Evolutionary conservation across 2,797 vertebrate genomes (phyloP).

Genomic region (Pseudomugil gertrudae): DNA sequence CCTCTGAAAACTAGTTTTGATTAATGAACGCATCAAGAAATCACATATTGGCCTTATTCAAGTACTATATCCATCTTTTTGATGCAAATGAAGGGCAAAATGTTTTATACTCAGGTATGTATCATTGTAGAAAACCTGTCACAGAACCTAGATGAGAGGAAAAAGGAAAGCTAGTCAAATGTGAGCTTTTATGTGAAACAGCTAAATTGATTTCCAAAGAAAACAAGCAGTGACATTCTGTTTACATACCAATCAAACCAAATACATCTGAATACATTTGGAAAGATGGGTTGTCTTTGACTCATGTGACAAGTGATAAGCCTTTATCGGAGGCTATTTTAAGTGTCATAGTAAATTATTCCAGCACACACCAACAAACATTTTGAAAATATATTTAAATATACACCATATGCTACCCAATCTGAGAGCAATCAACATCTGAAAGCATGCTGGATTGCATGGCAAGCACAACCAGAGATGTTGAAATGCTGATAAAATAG

Average conservation of each 20-base stretch:
- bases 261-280: slow-evolving; percentile 64
- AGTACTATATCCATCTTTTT: slow-evolving; percentile 40
- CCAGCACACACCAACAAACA: slow-evolving; percentile 28
- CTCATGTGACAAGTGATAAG: slow-evolving; percentile 65
- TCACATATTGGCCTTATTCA: slow-evolving; percentile 21
- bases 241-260: slow-evolving; percentile 68
- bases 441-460: slow-evolving; percentile 35
- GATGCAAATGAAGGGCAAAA: slow-evolving; percentile 65
- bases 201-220: slow-evolving; percentile 63
- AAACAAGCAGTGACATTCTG: slow-evolving; percentile 53
- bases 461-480: slow-evolving; percentile 16
- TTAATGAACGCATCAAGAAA: slow-evolving; percentile 25
- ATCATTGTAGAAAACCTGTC: slow-evolving; percentile 68
- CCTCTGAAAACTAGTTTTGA: neutral
- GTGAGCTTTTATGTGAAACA: slow-evolving; percentile 49
- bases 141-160: slow-evolving; percentile 26
- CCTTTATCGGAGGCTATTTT: slow-evolving; percentile 59
- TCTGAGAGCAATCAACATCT: slow-evolving; percentile 53
- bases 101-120: slow-evolving; percentile 61
- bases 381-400: slow-evolving; percentile 61
- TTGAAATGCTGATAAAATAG: slow-evolving; percentile 40
- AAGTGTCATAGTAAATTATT: slow-evolving; percentile 61
- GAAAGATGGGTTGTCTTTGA: slow-evolving; percentile 49
- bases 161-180: slow-evolving; percentile 49
- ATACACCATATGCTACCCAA: slow-evolving; percentile 25